Conservation (phyloP, 2,113 vertebrate genomes). For the Ochotona curzoniae region DNA sequence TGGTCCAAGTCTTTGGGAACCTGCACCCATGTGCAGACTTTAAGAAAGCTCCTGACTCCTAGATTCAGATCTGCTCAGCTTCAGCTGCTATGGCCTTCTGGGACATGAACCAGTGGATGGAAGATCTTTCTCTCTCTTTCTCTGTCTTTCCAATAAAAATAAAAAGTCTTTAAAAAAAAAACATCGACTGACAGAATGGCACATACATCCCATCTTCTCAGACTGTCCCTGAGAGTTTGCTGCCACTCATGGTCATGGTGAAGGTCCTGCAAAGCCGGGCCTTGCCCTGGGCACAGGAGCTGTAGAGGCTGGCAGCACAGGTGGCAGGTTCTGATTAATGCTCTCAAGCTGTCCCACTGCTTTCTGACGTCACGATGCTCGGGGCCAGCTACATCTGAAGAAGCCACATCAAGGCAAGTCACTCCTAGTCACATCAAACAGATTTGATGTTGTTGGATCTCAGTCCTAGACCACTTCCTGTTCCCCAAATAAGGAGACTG, state of each 20-base stretch:
- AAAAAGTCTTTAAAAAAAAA: no score
- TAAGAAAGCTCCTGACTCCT: no score
- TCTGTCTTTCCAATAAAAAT: no score
- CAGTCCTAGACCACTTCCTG: slow-evolving; percentile 69
- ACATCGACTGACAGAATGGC: background rate
- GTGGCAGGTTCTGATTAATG: slow-evolving; percentile 66
- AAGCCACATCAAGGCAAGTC: slow-evolving; percentile 78
- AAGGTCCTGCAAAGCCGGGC: background rate
- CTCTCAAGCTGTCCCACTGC: slow-evolving; percentile 53
- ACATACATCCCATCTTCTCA: background rate
- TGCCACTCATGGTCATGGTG: background rate
- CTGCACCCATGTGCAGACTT: no score
- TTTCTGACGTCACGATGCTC: slow-evolving; percentile 64
- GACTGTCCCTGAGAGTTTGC: background rate
- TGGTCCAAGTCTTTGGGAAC: no score
- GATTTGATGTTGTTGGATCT: slow-evolving; percentile 65
- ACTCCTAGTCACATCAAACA: slow-evolving; percentile 73
- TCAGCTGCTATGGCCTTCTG: no score
- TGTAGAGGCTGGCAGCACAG: slow-evolving; percentile 42
- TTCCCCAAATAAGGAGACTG: slow-evolving; percentile 70
- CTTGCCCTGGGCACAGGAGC: background rate
- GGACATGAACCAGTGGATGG: no score
- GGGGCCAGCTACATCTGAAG: slow-evolving; percentile 54
- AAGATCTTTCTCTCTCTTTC: no score
- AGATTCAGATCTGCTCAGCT: no score